Evolutionary conservation across 2,888 invertebrate species (phyloP).

Genomic region (Drosophila aldrichi): DNA sequence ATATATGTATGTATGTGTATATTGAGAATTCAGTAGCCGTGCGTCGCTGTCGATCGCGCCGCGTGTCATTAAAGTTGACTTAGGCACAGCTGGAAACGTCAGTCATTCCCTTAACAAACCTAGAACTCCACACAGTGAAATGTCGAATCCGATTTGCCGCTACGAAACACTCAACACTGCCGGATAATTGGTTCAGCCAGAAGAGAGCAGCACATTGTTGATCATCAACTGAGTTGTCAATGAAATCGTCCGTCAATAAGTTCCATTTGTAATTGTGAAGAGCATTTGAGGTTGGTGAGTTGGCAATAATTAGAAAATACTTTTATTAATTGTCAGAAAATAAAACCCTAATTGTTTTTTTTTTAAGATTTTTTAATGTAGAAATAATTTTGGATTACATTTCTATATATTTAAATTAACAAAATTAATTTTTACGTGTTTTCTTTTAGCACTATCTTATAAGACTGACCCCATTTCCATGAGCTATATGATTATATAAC

Average conservation of each 20-base stretch:
- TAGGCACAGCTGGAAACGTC: constrained; percentile 69
- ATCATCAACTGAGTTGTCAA: constrained; percentile 38
- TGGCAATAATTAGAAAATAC: background rate
- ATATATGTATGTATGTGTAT: background rate
- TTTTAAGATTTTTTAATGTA: too few species aligned
- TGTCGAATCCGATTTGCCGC: constrained; percentile 52
- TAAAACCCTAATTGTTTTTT: too few species aligned
- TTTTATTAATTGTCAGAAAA: background rate
- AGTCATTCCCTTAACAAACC: constrained; percentile 33
- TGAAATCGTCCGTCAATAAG: background rate
- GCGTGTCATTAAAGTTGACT: constrained; percentile 81
- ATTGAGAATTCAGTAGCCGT: constrained; percentile 70
- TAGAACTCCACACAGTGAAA: constrained; percentile 23
- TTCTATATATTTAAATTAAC: too few species aligned
- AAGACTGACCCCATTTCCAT: background rate
- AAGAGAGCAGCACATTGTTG: constrained; percentile 54
- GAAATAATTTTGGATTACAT: too few species aligned
- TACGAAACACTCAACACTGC: constrained; percentile 47
- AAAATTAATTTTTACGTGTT: too few species aligned
- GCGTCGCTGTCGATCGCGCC: constrained; percentile 72
- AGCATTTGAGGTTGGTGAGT: background rate
- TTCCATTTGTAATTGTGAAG: background rate
- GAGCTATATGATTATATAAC: background rate
- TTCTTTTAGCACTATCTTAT: too few species aligned
- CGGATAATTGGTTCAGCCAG: constrained; percentile 46